Base-by-base conservation (phyloP, 2,888 invertebrate genomes). In the Polyploca ridens region DNA sequence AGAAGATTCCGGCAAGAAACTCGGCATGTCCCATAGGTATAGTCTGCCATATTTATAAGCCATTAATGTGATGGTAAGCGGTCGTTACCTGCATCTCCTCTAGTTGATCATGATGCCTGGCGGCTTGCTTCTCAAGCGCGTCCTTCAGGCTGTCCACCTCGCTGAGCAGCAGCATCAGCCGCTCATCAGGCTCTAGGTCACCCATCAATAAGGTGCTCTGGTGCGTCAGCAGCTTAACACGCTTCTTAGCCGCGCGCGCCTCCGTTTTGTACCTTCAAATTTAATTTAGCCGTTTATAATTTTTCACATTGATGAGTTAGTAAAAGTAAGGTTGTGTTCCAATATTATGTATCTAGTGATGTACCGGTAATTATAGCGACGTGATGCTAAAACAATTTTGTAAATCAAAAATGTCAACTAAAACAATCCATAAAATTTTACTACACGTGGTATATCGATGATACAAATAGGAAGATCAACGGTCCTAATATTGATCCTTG, bases 131-230 rank as follows among this genome's bases (percentile, higher is more conserved):
- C 76, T 96, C 96, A 10, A 96, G 82, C 0, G 94, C 90, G 33
- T 95, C 93, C 69, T 95, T 95, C 54, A 97, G 87, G 61, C 91
- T 89, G 83, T 96, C 96, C 59, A 96, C 94, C 79, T 97, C 96
- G 62, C 88, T 88, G 46, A 96, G 89, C 63, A 96, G 83, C 64
- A 95, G 74, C 66, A 95, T 85, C 44, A 95, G 91, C 7, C 95
- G 85, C 72, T 95, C 95, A 68, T 95, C 95, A 1, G 89, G 81
- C 46, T 93, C 93, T 62, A 95, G 88, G 58, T 96, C 95, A 0
- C 95, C 95, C 89, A 96, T 89, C 16, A 96, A 87, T 19, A 97
- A 86, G 0, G 96, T 94, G 76, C 96, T 96, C 87, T 96, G 96
- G 79, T 96, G 96, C 0, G 96, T 95, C 60, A 97, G 85, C 8